phyloP scores from a whole-genome alignment of 2,888 invertebrate species.

The Brachypalpus laphriformis region DNA sequence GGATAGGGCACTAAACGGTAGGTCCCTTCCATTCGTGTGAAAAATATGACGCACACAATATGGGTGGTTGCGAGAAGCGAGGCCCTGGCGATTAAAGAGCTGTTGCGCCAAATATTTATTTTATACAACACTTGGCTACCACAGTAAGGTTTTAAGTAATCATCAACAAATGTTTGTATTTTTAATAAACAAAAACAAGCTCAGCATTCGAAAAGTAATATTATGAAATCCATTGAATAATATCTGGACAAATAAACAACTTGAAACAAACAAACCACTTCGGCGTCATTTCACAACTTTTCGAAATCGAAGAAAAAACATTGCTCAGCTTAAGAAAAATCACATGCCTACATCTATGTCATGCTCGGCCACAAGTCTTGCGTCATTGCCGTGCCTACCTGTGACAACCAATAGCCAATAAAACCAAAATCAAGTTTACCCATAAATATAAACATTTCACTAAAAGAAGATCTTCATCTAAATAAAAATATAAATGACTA shows the following conservation, averaged over 20 bases:
- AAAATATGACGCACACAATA: too few species aligned
- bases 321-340: conserved; percentile 9
- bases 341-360: conserved; percentile 16
- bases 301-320: neutral
- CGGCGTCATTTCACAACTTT: conserved; percentile 9
- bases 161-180: neutral
- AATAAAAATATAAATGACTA: neutral
- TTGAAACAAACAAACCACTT: neutral
- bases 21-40: too few species aligned
- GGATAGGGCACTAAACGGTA: too few species aligned
- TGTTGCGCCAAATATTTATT: too few species aligned
- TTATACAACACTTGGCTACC: too few species aligned
- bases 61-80: too few species aligned
- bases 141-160: too few species aligned
- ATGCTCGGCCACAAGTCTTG: neutral
- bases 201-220: neutral
- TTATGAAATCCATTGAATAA: neutral
- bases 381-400: conserved; percentile 27
- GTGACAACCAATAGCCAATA: neutral
- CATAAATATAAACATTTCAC: neutral
- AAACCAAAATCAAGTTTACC: neutral
- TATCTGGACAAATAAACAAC: neutral
- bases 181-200: neutral
- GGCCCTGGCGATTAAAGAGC: too few species aligned
- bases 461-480: neutral